A percentile compares a stretch with the other conserved stretches of the same genome.
Evolutionary conservation across 2,113 vertebrate species (phyloP).

Genomic region (Coregonus clupeaformis): DNA sequence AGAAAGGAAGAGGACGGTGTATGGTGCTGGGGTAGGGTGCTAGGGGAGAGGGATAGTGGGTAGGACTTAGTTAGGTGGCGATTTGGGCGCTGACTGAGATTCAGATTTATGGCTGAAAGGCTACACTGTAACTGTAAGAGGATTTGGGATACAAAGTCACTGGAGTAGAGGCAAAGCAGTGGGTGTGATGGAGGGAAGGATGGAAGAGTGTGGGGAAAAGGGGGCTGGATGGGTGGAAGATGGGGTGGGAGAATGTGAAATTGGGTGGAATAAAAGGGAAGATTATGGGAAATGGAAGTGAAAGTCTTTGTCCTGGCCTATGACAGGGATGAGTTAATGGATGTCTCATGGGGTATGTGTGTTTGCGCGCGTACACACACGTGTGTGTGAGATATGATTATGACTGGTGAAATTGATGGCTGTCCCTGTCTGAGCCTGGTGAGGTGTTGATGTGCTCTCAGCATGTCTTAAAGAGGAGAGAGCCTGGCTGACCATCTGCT

Average conservation of each 20-base stretch:
- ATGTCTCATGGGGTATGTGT: conserved; percentile 14
- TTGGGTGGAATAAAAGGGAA: no score
- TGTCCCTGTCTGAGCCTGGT: conserved; percentile 36
- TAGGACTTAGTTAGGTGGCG: no score
- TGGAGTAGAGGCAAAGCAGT: conserved; percentile 20
- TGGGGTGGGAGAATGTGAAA: neutral
- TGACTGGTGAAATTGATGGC: neutral
- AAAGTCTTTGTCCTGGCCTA: no score
- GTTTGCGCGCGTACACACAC: no score
- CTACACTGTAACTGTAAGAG: no score
- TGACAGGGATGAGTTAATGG: neutral
- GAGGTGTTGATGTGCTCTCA: conserved; percentile 60
- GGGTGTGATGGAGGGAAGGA: conserved; percentile 11
- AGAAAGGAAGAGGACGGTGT: neutral
- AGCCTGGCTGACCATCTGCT: conserved; percentile 69
- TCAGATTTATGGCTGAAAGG: neutral
- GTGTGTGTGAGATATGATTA: conserved; percentile 24
- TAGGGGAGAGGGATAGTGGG: neutral
- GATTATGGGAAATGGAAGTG: no score
- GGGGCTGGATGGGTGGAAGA: conserved; percentile 9
- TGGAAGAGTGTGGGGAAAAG: conserved; percentile 25
- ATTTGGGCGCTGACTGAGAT: no score
- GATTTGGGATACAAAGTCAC: neutral
- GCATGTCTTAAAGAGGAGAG: conserved; percentile 52
- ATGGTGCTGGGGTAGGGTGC: neutral